Evolutionary conservation across 1,140 invertebrate genomes (phyloP).

Genomic region (Tribolium madens): DNA sequence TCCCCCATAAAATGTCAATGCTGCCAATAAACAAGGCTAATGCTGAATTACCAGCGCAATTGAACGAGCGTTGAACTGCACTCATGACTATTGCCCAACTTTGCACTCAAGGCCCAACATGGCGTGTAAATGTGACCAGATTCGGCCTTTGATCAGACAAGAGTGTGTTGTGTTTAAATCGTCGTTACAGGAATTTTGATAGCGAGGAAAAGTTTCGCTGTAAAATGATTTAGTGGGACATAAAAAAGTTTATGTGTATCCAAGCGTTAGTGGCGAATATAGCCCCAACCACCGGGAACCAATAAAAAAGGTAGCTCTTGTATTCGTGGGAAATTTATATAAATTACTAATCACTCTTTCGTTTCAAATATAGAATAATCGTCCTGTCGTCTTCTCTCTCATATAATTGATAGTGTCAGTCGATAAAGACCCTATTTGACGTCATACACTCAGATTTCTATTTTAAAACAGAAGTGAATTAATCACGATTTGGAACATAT

Average conservation of each 20-base stretch:
- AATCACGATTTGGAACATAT: background rate
- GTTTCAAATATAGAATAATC: background rate
- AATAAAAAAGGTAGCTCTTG: constrained; percentile 18
- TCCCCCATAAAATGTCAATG: constrained; percentile 38
- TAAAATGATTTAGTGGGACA: constrained; percentile 12
- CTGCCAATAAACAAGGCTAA: constrained; percentile 41
- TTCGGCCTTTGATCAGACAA: background rate
- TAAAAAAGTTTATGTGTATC: constrained; percentile 20
- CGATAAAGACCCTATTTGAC: constrained; percentile 13
- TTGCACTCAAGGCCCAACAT: background rate
- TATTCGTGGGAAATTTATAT: constrained; percentile 27
- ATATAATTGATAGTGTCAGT: background rate
- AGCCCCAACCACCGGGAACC: constrained; percentile 3
- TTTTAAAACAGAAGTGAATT: constrained; percentile 8
- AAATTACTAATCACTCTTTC: constrained; percentile 22
- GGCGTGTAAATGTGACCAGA: background rate
- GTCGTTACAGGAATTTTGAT: background rate
- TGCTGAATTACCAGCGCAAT: constrained; percentile 34
- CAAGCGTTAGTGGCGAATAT: constrained; percentile 16
- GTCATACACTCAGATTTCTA: constrained; percentile 1
- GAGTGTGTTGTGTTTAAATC: background rate
- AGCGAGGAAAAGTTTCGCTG: background rate
- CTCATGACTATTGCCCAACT: constrained; percentile 25
- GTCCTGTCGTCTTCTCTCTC: constrained; percentile 11
- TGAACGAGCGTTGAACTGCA: constrained; percentile 39